phyloP scores from a whole-genome alignment of 2,797 vertebrate species.

The Syndactyla subalaris region DNA sequence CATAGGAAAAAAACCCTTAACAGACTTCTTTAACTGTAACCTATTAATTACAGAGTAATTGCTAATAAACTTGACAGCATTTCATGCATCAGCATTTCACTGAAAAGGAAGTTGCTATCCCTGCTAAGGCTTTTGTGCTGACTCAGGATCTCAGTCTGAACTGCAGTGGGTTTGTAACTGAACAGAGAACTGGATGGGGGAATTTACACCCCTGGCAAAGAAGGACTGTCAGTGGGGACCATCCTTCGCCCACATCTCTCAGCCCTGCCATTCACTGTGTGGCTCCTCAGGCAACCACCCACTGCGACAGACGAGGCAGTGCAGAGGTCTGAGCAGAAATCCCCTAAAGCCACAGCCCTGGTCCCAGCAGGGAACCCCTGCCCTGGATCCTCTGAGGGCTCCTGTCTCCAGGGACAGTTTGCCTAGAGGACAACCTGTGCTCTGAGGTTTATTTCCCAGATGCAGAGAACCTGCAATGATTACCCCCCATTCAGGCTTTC shows the following conservation, averaged over 20 bases:
- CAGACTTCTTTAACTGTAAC: neutral
- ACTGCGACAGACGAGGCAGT: rapidly evolving
- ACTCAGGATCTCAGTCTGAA: neutral
- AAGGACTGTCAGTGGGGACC: neutral
- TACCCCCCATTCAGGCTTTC: neutral
- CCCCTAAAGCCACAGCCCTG: neutral
- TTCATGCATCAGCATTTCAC: neutral
- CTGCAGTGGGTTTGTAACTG: neutral
- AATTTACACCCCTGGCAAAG: neutral
- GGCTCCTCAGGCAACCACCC: neutral
- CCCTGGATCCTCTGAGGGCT: neutral
- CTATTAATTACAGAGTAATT: neutral
- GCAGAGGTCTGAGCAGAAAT: neutral
- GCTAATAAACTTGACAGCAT: neutral
- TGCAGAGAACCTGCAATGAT: neutral
- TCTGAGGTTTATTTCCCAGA: neutral
- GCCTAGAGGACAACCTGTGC: neutral
- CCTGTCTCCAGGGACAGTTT: neutral
- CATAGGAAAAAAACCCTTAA: neutral
- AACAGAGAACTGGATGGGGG: neutral
- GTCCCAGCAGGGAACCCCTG: neutral
- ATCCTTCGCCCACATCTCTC: neutral
- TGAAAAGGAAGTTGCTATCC: neutral
- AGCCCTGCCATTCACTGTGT: neutral
- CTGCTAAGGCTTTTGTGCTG: neutral